Base-by-base conservation (phyloP, 2,888 invertebrate genomes). In the Phania funesta region DNA sequence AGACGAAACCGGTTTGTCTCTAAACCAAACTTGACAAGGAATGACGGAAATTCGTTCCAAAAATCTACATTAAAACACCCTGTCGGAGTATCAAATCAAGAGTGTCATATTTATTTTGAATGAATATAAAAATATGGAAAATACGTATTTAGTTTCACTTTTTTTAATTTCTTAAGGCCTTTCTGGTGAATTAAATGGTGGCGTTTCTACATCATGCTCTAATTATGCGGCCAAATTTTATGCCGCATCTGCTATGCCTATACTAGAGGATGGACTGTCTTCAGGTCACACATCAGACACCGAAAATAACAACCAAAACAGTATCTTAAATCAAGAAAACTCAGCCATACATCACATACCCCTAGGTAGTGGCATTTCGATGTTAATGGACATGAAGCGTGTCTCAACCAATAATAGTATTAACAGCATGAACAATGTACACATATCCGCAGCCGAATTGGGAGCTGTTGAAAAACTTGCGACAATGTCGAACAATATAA, bases 261-360 rank as follows among this genome's bases (percentile, higher is more conserved):
- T 97, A 16, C 93, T 98, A 52, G 98, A 98, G 89, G 98, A 98
- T 90, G 98, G 98, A 0, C 92, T 98, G 75, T 98, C 98, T 1
- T 98, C 98, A 41, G 98, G 98, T 2, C 98, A 98, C 89, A 97
- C 95, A 1, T 97, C 97, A 83, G 98, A 98, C 89, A 96, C 95
- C 0, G 98, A 98, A 91, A 96, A 96, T 89, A 96, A 96, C 88
- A 96, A 96, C 90, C 95, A 85, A 73, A 85, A 86, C 70, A 84
- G 84, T 83, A 62, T 80, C 50, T 75, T 83, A 24, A 86, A 87
- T 64, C 82, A 84, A 58, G 80, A 83, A 78, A 85, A 86, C 80
- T 64, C 83, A 76, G 80, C 84, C 56, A 86, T 86, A 78, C 70
- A 83, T 68, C 85, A 84, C 16, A 75, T 83, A 44, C 84, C 86